Percentiles rank a stretch among this genome's conserved stretches.
Evolutionary conservation across 2,888 invertebrate genomes (phyloP).

Genomic region (Brachynemurus nebulosus): DNA sequence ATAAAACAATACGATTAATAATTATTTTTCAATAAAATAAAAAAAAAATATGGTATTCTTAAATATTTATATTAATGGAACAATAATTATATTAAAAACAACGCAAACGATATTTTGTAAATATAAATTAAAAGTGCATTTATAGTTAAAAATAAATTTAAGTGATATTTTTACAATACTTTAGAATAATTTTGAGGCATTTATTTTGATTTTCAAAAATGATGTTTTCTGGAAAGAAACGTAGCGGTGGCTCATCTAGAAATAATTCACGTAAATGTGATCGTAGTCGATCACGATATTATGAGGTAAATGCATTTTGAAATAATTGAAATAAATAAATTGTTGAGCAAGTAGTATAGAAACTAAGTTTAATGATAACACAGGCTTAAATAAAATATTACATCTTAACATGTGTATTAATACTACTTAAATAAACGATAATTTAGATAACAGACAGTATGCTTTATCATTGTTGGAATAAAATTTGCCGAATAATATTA

Average conservation of each 20-base stretch:
- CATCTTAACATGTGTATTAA: too few relatives aligned
- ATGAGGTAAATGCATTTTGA: conserved; percentile 1
- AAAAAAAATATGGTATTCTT: background rate
- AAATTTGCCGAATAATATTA: too few relatives aligned
- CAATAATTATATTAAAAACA: background rate
- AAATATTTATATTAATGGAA: background rate
- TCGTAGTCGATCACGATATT: background rate
- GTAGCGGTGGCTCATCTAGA: background rate
- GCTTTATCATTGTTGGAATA: too few relatives aligned
- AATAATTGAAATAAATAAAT: too few relatives aligned
- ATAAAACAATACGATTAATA: too few relatives aligned
- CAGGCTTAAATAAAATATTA: too few relatives aligned
- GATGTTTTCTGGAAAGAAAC: conserved; percentile 6
- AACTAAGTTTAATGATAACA: too few relatives aligned
- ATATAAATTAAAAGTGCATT: background rate
- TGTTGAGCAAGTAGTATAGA: too few relatives aligned
- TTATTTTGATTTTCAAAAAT: too few relatives aligned
- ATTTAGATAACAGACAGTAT: too few relatives aligned
- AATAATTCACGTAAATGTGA: conserved; percentile 1
- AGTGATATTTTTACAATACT: background rate
- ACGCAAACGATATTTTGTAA: background rate
- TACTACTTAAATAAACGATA: too few relatives aligned
- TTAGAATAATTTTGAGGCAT: background rate
- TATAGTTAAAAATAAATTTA: background rate
- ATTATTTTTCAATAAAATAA: too few relatives aligned